Conservation (phyloP, 2,113 vertebrate species). For the Atractosteus spatula region DNA sequence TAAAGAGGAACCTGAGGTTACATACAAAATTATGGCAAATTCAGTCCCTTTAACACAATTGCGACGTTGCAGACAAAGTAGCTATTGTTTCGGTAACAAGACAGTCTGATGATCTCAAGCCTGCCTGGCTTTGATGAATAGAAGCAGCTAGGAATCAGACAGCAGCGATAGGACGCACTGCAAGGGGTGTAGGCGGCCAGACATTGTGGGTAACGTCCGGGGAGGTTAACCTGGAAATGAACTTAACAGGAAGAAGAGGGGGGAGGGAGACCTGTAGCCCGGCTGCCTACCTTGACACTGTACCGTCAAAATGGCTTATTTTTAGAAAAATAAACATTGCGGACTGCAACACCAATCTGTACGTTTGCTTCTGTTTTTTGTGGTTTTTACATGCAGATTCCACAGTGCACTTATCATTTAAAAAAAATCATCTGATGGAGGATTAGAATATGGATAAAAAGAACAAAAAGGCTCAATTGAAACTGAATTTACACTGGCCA, state of each 20-base stretch:
- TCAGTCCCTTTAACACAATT: conserved; percentile 5
- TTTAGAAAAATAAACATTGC: no score
- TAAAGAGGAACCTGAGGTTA: neutral
- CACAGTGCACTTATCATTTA: no score
- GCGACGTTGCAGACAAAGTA: conserved; percentile 9
- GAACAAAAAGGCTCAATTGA: no score
- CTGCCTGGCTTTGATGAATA: conserved; percentile 13
- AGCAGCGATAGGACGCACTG: neutral
- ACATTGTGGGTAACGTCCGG: neutral
- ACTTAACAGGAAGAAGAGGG: neutral
- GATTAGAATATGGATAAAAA: no score
- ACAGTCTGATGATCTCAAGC: conserved; percentile 14
- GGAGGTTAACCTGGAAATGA: neutral
- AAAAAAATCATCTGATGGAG: no score
- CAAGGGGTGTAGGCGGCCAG: neutral
- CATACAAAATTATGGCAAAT: conserved; percentile 1
- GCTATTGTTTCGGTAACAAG: conserved; percentile 14
- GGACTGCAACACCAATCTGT: no score
- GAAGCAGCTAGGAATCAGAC: neutral
- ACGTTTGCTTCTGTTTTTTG: no score
- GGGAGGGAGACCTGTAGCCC: neutral
- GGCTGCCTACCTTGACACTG: neutral
- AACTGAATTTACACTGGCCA: no score
- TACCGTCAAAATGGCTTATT: neutral
- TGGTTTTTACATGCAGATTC: no score